Percentiles rank a stretch among this genome's conserved stretches.
phyloP scores from a whole-genome alignment of 2,888 invertebrate species.

The Mellilla xanthometata region DNA sequence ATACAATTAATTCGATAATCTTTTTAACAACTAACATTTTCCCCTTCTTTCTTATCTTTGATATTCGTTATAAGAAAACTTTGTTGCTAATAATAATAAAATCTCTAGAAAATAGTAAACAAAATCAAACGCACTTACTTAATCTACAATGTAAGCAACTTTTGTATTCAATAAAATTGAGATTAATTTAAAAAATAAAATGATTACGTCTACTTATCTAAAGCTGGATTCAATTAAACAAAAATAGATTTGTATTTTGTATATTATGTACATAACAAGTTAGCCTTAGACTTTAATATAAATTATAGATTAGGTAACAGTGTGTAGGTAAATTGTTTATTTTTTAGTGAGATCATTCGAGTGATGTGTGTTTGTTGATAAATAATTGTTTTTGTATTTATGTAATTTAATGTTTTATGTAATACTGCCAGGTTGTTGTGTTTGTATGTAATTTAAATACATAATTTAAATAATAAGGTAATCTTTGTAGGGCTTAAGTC shows the following conservation, averaged over 20 bases:
- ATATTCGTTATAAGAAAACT: too few relatives aligned
- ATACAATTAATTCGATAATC: too few relatives aligned
- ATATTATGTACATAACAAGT: slow-evolving; percentile 73
- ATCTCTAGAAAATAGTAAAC: neutral
- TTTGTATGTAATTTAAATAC: slow-evolving; percentile 16
- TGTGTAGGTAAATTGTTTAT: slow-evolving; percentile 49
- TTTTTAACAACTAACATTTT: too few relatives aligned
- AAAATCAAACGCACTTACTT: neutral
- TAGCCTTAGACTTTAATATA: slow-evolving; percentile 60
- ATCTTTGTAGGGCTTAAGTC: too few relatives aligned
- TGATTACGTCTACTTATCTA: slow-evolving; percentile 5
- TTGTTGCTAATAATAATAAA: too few relatives aligned
- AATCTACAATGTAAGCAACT: neutral
- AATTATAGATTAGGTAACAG: slow-evolving; percentile 57
- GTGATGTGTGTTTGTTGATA: slow-evolving; percentile 48
- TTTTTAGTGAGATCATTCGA: neutral
- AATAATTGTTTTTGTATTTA: slow-evolving; percentile 49
- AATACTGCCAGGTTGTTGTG: slow-evolving; percentile 39
- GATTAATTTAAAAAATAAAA: slow-evolving; percentile 11
- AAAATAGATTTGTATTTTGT: slow-evolving; percentile 55
- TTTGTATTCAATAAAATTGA: slow-evolving; percentile 1
- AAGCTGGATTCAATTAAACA: slow-evolving; percentile 26
- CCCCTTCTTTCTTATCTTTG: too few relatives aligned
- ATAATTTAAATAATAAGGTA: neutral
- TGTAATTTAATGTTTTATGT: slow-evolving; percentile 39